Evolutionary conservation across 2,113 vertebrate genomes (phyloP).

Genomic region (Pluvianellus socialis): DNA sequence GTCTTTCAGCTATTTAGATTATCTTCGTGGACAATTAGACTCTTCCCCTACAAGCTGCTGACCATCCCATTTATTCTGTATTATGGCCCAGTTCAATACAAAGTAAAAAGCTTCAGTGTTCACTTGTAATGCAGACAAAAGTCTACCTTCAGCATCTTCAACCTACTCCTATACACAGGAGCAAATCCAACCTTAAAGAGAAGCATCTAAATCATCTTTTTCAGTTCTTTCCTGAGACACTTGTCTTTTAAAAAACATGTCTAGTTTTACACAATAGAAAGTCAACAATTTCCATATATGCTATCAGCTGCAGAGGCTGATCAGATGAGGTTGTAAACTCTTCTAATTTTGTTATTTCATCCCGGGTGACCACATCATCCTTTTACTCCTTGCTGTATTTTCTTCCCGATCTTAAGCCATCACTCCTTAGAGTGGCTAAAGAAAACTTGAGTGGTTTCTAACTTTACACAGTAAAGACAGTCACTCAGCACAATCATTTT

Average conservation of each 20-base stretch:
- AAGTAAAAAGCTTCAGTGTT: neutral
- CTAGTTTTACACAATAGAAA: neutral
- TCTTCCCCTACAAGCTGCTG: neutral
- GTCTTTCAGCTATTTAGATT: neutral
- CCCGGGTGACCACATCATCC: fast-evolving
- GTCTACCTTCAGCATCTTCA: neutral
- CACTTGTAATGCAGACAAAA: neutral
- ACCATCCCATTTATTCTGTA: neutral
- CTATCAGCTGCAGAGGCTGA: neutral
- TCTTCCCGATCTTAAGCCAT: neutral
- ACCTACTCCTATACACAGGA: neutral
- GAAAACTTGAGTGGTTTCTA: neutral
- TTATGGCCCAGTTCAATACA: neutral
- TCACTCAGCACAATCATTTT: neutral
- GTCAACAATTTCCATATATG: neutral
- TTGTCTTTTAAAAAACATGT: neutral
- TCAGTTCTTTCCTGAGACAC: neutral
- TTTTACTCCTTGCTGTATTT: neutral
- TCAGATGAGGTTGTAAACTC: neutral
- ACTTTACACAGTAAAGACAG: neutral
- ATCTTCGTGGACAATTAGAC: neutral
- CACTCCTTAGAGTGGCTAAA: neutral
- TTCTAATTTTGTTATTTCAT: neutral
- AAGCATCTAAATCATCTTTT: neutral
- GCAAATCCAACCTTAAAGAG: neutral